Conservation (phyloP, 1,140 invertebrate genomes). For the Eulimnadia texana region DNA sequence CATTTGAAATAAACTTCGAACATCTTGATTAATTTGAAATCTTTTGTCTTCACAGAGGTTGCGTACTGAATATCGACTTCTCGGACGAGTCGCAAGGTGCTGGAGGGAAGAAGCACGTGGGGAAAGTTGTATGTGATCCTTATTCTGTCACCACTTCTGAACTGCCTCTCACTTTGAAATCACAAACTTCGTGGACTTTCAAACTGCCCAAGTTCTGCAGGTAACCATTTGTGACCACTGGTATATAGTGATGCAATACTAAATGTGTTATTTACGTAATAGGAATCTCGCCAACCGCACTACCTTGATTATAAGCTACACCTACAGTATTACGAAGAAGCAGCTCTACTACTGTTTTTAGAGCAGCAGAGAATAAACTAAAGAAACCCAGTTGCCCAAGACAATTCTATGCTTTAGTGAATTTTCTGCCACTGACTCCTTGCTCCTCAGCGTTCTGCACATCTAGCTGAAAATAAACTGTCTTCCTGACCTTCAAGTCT, state of each 20-base stretch:
- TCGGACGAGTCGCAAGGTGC: not conserved
- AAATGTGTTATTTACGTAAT: not conserved
- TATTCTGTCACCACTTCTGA: not conserved
- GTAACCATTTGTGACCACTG: not conserved
- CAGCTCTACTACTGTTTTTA: slow-evolving; percentile 2
- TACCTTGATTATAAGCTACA: not conserved
- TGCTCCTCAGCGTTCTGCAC: too few species aligned
- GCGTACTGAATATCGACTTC: slow-evolving; percentile 5
- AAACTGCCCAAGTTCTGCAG: slow-evolving; percentile 6
- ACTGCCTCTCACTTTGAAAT: not conserved
- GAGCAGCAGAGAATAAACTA: not conserved
- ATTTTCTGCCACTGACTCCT: too few species aligned
- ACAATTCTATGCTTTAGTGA: too few species aligned
- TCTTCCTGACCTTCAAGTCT: too few species aligned
- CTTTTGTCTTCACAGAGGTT: not conserved
- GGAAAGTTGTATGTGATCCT: not conserved
- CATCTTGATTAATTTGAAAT: not conserved
- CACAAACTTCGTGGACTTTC: not conserved
- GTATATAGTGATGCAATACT: not conserved
- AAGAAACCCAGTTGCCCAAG: too few species aligned
- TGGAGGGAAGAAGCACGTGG: not conserved
- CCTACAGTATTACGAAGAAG: slow-evolving; percentile 7
- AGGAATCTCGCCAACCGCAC: not conserved
- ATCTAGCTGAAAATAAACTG: too few species aligned
- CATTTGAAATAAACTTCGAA: too few species aligned